Base-by-base conservation (phyloP, 2,797 vertebrate species). In the Liparis tanakae region DNA sequence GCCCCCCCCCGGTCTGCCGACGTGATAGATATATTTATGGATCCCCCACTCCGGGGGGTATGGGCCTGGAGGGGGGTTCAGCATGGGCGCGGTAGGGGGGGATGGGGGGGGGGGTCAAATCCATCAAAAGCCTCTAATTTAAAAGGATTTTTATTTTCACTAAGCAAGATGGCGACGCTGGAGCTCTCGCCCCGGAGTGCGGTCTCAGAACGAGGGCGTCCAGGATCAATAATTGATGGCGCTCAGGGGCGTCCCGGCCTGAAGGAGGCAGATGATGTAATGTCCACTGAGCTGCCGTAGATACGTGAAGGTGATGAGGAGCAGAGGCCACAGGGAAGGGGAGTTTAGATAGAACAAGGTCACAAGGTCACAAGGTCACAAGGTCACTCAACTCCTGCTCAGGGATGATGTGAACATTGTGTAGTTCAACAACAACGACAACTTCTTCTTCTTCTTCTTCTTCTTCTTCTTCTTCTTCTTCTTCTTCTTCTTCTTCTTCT, bases 21-120 rank as follows among this genome's bases (percentile, higher is more conserved):
- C 84, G 89, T 91, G 89, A 92, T 93, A 90, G 92, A 93, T 91
- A 90, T 90, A 92, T 92, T 91, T 89, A 87, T 84, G 83, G 73
- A 76, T 85, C 69, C 84, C 89, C 82, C 83, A 30, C 3, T n/a
- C 89, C 82, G 62, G 51, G 84, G 87, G 89, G 85, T 72, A 76
- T 70, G 56, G 54, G 84, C 88, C 85, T 69, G 74, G 67, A 77
- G 82, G 80, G 62, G 82, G 81, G 81, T 78, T 59, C 76, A 79
- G 77, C 63, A 30, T 81, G 76, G 10, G 39, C 57, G 75, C 10
- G 63, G 73, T n/a, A n/a, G 39, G 1, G 39, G 39, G 10, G 39
- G 9, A n/a, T n/a, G 39, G 78, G 74, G 71, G 81, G 60, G 73
- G 80, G 74, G 71, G 81, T 77, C 48, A 58, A 87, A 86, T 88